These are phyloP conservation scores for Erythrocercus mccallii DNA, from an alignment of 2,113 vertebrate genomes.

Conservation along the genomic window DNA sequence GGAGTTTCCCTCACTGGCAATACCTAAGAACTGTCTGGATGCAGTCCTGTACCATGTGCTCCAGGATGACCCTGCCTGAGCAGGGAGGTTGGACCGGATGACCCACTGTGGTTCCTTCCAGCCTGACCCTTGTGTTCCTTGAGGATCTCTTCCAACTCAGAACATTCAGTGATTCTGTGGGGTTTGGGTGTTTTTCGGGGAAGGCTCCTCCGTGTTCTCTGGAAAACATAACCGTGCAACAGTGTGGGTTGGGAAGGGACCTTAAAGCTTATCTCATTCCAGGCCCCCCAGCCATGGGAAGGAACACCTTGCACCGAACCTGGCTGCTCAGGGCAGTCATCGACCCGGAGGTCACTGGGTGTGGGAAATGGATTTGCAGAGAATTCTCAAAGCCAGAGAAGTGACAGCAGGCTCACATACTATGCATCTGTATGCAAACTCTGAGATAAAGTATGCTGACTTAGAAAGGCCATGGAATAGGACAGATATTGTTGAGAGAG, in stretches of 20 bases:
- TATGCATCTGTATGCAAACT: not conserved
- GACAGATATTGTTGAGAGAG: not conserved
- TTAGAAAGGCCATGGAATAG: not conserved
- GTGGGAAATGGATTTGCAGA: not conserved
- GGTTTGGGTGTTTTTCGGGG: not conserved
- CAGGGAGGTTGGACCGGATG: accelerated
- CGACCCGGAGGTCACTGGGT: accelerated
- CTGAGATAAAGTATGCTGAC: not conserved
- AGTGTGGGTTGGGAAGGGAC: not conserved
- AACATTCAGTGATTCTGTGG: not conserved
- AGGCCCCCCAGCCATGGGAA: too few relatives aligned
- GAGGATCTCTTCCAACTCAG: not conserved
- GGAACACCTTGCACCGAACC: not conserved
- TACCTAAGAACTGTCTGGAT: accelerated
- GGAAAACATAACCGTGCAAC: not conserved
- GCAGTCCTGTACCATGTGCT: not conserved
- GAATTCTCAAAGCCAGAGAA: not conserved
- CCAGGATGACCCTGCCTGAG: not conserved
- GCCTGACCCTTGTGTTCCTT: not conserved
- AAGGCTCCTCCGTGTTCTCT: not conserved
- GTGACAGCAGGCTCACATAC: not conserved
- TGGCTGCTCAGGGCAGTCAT: too few relatives aligned
- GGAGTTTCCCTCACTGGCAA: not conserved
- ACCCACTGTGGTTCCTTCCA: not conserved
- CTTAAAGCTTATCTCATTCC: not conserved